A percentile compares a stretch with the other conserved stretches of the same genome.
These are phyloP conservation scores for Micrasema minimum DNA, from an alignment of 1,140 invertebrate genomes.

Conservation along the genomic window DNA sequence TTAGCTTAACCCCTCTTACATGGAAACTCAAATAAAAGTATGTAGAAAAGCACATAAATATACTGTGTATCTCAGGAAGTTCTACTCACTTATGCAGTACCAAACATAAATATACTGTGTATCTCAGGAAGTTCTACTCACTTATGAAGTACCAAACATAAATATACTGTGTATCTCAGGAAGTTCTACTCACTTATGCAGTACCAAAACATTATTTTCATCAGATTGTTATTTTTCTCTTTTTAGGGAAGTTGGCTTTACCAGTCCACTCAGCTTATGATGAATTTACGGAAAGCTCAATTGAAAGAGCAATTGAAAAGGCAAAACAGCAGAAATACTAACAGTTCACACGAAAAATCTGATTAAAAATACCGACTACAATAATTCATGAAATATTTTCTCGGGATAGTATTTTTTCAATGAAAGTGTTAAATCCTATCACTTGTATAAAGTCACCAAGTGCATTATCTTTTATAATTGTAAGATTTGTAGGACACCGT, in stretches of 20 bases:
- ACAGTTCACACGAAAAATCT: slow-evolving; percentile 9
- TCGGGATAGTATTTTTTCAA: slow-evolving; percentile 19
- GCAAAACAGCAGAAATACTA: slow-evolving; percentile 40
- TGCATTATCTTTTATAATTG: background rate
- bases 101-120: too few species aligned
- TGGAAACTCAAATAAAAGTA: too few species aligned
- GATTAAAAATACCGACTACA: slow-evolving; percentile 10
- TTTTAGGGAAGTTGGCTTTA: slow-evolving; percentile 85
- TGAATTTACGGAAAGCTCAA: slow-evolving; percentile 81
- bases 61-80: too few species aligned
- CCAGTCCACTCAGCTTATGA: slow-evolving; percentile 87
- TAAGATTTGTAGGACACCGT: background rate
- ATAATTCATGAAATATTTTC: slow-evolving; percentile 6
- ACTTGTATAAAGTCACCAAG: background rate
- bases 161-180: too few species aligned
- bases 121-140: too few species aligned
- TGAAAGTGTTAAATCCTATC: slow-evolving; percentile 3
- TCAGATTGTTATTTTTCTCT: too few species aligned
- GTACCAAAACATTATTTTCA: too few species aligned
- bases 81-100: too few species aligned
- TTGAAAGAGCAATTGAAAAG: slow-evolving; percentile 69
- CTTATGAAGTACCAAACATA: too few species aligned
- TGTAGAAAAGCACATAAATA: too few species aligned
- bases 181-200: too few species aligned
- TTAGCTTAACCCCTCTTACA: too few species aligned